Conservation (phyloP, 1,140 invertebrate species). For the Drosophila erecta region DNA sequence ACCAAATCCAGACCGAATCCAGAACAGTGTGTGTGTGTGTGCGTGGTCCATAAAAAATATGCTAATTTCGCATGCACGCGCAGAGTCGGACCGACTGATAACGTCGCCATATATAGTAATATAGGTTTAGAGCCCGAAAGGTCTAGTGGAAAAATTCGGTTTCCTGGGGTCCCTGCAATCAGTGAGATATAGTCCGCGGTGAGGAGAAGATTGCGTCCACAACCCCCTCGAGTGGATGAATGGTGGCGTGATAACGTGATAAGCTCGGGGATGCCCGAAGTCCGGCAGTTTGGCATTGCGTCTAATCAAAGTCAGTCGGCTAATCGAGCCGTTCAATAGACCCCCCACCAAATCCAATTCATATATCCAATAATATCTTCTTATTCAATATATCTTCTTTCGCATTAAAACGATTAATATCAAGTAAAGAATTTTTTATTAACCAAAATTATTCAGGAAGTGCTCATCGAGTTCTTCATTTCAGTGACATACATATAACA, state of each 20-base stretch:
- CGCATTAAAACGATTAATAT: no score
- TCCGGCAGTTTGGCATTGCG: conserved; percentile 15
- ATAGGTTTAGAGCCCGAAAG: conserved; percentile 2
- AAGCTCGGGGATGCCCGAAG: conserved; percentile 21
- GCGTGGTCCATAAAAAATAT: conserved; percentile 30
- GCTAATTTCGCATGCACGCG: conserved; percentile 44
- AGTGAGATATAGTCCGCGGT: conserved; percentile 11
- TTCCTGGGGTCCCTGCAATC: conserved; percentile 22
- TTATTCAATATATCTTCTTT: no score
- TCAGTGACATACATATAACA: neutral
- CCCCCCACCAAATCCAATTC: no score
- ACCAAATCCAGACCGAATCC: conserved; percentile 1
- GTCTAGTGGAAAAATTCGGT: conserved; percentile 44
- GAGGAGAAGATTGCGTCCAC: conserved; percentile 29
- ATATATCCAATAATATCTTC: no score
- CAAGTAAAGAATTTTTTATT: no score
- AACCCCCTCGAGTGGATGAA: conserved; percentile 6
- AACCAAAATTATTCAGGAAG: no score
- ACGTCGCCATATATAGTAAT: neutral
- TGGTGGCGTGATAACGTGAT: conserved; percentile 6
- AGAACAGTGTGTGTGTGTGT: neutral
- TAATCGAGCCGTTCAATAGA: no score
- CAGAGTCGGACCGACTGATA: conserved; percentile 14
- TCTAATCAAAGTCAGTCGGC: conserved; percentile 1
- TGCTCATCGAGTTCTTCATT: neutral